phyloP scores from a whole-genome alignment of 2,797 vertebrate species.

The Falco cherrug region DNA sequence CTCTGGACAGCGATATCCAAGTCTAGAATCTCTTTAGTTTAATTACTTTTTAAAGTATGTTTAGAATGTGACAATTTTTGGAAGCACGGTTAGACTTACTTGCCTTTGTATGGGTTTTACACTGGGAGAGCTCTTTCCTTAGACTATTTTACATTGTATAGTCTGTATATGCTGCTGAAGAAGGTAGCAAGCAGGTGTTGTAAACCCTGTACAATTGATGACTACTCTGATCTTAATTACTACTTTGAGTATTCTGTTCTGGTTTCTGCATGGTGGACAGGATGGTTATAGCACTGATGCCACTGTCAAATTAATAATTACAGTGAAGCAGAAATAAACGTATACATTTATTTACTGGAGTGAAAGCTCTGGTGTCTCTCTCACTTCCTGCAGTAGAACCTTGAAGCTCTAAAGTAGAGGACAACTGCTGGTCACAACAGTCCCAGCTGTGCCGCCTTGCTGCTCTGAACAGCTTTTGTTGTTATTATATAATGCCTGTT shows the following conservation, averaged over 20 bases:
- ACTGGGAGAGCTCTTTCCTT: background rate
- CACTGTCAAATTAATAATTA: background rate
- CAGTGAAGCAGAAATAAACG: background rate
- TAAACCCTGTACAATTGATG: background rate
- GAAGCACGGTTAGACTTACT: background rate
- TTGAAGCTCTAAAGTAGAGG: background rate
- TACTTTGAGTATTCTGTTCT: background rate
- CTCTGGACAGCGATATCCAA: background rate
- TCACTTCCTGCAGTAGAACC: background rate
- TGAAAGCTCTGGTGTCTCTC: background rate
- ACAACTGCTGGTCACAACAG: background rate
- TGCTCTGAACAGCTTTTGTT: slow-evolving; percentile 3
- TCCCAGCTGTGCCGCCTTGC: background rate
- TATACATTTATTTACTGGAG: background rate
- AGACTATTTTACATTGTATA: background rate
- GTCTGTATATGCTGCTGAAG: background rate
- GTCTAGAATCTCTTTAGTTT: background rate
- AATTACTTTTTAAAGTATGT: background rate
- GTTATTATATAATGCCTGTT: background rate
- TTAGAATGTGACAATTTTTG: background rate
- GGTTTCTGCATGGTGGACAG: background rate
- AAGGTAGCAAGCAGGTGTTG: background rate
- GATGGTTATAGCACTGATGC: background rate
- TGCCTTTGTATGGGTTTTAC: background rate
- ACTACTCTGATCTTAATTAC: background rate